phyloP scores from a whole-genome alignment of 2,113 vertebrate species.

The Panthera leo region DNA sequence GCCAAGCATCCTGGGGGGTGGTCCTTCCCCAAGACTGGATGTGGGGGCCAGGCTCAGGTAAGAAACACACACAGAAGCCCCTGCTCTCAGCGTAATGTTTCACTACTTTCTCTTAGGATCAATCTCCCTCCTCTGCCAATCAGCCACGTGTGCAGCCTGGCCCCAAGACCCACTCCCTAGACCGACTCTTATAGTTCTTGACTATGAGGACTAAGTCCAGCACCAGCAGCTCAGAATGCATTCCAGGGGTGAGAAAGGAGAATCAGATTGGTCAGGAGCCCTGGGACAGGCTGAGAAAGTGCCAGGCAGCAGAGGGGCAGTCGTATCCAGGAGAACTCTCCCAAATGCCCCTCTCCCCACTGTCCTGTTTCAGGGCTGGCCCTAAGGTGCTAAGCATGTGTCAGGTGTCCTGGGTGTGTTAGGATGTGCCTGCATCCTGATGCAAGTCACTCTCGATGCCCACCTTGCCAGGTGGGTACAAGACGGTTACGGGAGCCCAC shows the following conservation, averaged over 20 bases:
- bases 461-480: accelerated
- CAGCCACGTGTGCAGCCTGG: not conserved
- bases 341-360: too few relatives aligned
- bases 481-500: not conserved
- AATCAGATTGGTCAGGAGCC: not conserved
- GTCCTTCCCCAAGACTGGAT: not conserved
- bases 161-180: not conserved
- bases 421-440: not conserved
- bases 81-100: not conserved
- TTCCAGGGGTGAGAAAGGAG: not conserved
- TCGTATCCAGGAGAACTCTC: not conserved
- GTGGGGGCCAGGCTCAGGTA: not conserved
- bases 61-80: too few relatives aligned
- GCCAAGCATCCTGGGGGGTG: not conserved
- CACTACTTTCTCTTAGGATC: not conserved
- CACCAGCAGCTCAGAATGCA: not conserved
- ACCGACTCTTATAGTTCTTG: not conserved
- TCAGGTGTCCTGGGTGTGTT: too few relatives aligned
- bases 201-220: not conserved
- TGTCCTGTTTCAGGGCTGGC: not conserved
- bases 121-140: accelerated
- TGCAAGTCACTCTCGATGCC: not conserved
- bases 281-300: not conserved
- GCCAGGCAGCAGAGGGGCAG: not conserved
- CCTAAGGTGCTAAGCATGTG: too few relatives aligned